phyloP scores from a whole-genome alignment of 2,888 invertebrate genomes.

The Beris morrisii region DNA sequence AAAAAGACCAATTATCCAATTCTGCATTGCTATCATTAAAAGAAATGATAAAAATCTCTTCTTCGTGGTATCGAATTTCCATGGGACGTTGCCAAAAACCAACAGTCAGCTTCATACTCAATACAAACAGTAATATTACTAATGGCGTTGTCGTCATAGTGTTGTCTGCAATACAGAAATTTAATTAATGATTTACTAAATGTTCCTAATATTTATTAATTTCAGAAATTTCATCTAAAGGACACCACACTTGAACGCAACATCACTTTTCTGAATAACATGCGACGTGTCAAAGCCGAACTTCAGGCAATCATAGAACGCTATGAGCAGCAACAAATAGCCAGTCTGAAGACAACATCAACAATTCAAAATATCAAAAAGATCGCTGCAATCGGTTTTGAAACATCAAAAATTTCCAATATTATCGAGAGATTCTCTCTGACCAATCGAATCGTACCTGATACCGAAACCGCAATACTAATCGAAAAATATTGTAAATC shows the following conservation, averaged over 20 bases:
- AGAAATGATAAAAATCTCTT: constrained; percentile 48
- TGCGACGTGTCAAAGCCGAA: constrained; percentile 55
- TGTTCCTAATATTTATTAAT: constrained; percentile 26
- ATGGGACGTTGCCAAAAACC: constrained; percentile 53
- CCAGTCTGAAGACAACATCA: constrained; percentile 37
- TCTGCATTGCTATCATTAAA: constrained; percentile 11
- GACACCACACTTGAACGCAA: constrained; percentile 67
- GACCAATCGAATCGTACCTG: constrained; percentile 47
- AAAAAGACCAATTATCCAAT: constrained; percentile 7
- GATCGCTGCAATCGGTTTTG: constrained; percentile 62
- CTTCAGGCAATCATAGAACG: constrained; percentile 49
- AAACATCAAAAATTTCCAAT: constrained; percentile 64
- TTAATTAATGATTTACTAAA: neutral
- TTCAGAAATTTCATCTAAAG: constrained; percentile 70
- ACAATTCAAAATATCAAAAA: constrained; percentile 57
- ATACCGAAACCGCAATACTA: constrained; percentile 45
- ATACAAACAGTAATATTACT: no score
- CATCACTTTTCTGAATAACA: constrained; percentile 69
- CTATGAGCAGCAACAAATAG: constrained; percentile 46
- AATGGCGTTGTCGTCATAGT: no score
- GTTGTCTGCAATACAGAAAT: constrained; percentile 1
- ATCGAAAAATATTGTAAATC: constrained; percentile 46
- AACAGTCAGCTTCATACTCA: neutral
- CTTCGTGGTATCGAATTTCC: constrained; percentile 49
- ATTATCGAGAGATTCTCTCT: constrained; percentile 63